Evolutionary conservation across 23 tunicate species (phyloP), one percentile per base, ranked within the genome.

Genomic region (Phallusia fumigata): DNA sequence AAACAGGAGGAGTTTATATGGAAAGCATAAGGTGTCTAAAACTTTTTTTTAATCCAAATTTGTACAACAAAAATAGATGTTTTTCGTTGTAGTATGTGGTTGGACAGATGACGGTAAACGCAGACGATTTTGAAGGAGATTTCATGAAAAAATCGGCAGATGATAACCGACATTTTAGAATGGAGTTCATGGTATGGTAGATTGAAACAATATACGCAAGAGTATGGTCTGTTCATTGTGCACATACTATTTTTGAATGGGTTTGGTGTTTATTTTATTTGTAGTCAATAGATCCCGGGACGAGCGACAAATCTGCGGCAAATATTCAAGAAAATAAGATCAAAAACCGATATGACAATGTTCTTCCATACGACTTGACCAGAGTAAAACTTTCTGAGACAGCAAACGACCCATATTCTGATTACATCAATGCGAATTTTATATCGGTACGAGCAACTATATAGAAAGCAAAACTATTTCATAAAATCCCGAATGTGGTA

Each of bases 261-360:
- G 10, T 13, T 58, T 58, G 11, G 8, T 58, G 3, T 8, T 6
- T 21, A 13, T 78, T 44, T 33, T 49, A 36, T 69, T 24, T 40
- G 3, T 30, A 52, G 75, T 81, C 83, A 36, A 15, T 51, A n/a
- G 24, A 69, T 51, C 58, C 78, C 2, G 35, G 65, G 75, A 85
- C 80, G 24, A 77, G 80, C 52, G 78, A 52, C 31, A 75, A 26
- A 32, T 28, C 82, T 32, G 73, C 58, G 12, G 89, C 89, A 0
- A 5, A 52, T 0, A 50, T 36, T 52, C 65, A 65, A 2, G 87
- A 53, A 32, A 91, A 91, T 65, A 49, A 15, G 21, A 50, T 80
- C 30, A 91, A 91, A 53, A 91, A 91, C 73, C 84, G 96, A 8
- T 91, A 91, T 69, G 96, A 91, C 78, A 91, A 91, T 64, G 88